Evolutionary conservation across 2,113 vertebrate genomes (phyloP).

Genomic region (Eretmochelys imbricata): DNA sequence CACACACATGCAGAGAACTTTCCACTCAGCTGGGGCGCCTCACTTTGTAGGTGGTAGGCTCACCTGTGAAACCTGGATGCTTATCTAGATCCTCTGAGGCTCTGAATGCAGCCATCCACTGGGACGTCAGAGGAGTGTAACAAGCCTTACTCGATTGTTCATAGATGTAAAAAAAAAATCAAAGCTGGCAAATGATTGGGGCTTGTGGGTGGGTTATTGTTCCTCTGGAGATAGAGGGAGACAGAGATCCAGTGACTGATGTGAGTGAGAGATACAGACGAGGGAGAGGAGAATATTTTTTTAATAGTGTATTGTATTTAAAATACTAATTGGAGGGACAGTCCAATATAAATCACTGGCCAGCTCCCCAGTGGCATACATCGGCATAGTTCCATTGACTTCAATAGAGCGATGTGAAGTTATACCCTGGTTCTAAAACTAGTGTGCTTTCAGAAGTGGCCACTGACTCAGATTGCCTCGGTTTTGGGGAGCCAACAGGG

Average conservation of each 20-base stretch:
- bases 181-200: neutral
- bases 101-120: neutral
- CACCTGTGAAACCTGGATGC: neutral
- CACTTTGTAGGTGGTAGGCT: neutral
- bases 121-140: neutral
- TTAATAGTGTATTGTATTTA: accelerated
- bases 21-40: neutral
- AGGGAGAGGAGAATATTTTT: accelerated
- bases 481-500: neutral
- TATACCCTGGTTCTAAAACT: accelerated
- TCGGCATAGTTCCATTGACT: neutral
- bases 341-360: accelerated
- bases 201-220: neutral
- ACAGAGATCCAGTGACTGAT: neutral
- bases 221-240: neutral
- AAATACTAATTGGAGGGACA: neutral
- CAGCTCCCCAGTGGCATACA: neutral
- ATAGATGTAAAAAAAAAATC: constrained; percentile 38
- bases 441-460: neutral
- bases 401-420: neutral
- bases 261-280: neutral
- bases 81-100: neutral
- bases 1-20: neutral
- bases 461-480: neutral
- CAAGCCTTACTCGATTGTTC: neutral